Evolutionary conservation across 2,888 invertebrate genomes (phyloP).

Genomic region (Acrocyrtus sp.): DNA sequence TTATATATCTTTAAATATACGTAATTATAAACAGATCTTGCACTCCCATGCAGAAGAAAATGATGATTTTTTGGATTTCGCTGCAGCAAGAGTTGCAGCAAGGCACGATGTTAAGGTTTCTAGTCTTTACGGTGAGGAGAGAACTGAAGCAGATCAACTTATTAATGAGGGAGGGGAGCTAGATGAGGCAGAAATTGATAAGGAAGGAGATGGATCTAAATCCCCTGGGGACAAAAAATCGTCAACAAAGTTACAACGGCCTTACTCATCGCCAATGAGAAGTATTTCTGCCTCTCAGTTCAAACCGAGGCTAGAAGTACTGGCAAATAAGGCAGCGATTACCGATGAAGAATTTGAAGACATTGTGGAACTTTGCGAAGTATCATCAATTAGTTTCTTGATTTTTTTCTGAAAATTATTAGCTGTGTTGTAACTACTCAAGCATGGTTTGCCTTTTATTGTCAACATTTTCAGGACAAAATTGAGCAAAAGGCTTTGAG

Average conservation of each 20-base stretch:
- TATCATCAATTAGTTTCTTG: constrained; percentile 19
- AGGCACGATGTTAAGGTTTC: no score
- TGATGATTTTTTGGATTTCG: constrained; percentile 28
- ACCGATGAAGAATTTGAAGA: constrained; percentile 59
- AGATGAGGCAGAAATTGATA: background rate
- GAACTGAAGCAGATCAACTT: background rate
- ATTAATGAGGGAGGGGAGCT: background rate
- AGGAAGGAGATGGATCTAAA: background rate
- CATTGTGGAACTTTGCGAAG: constrained; percentile 58
- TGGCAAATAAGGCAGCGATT: constrained; percentile 30
- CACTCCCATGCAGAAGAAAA: background rate
- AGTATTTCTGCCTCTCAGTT: background rate
- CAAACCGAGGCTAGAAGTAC: constrained; percentile 9
- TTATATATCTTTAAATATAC: background rate
- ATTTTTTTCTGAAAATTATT: background rate
- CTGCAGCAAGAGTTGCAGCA: constrained; percentile 11
- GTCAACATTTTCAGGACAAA: constrained; percentile 44
- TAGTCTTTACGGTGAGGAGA: background rate
- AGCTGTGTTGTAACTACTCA: no score
- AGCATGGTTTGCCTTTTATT: background rate
- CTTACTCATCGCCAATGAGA: background rate
- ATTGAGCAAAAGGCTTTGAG: constrained; percentile 54
- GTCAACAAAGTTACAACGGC: background rate
- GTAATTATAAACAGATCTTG: constrained; percentile 12
- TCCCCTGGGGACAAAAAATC: background rate